Conservation (phyloP, 23 tunicate species). For the Ascidia mentula region DNA sequence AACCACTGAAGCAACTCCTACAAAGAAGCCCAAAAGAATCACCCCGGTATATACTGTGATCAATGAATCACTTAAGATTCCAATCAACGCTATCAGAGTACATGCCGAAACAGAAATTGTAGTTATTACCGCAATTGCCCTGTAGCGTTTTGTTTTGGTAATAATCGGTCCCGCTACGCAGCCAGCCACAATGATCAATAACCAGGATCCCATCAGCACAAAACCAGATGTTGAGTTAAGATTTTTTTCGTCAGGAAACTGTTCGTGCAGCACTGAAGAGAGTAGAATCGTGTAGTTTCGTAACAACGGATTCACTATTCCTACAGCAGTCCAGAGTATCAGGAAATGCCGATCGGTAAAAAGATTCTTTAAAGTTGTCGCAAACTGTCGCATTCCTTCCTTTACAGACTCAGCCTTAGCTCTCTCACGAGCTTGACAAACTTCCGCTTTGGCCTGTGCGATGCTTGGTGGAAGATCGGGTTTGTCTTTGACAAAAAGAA, state of each 20-base stretch:
- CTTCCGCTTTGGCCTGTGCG: conserved; percentile 19
- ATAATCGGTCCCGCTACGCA: not conserved
- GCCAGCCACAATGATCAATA: not conserved
- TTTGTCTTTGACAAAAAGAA: not conserved
- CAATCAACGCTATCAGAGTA: not conserved
- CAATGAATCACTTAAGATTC: not conserved
- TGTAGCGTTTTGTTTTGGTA: not conserved
- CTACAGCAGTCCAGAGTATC: not conserved
- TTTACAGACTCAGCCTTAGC: not conserved
- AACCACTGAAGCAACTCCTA: not conserved
- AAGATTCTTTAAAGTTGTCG: not conserved
- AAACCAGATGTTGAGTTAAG: not conserved
- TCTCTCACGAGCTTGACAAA: not conserved
- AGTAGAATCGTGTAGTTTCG: conserved; percentile 21
- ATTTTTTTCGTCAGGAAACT: not conserved
- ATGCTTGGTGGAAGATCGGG: conserved; percentile 18
- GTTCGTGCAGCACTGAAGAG: conserved; percentile 18
- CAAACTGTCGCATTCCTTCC: not conserved
- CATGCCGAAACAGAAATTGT: not conserved
- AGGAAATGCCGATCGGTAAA: not conserved
- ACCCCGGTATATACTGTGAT: not conserved
- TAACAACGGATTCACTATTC: not conserved
- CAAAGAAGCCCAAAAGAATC: not conserved
- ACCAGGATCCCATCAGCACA: not conserved
- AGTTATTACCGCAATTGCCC: not conserved